A percentile compares a stretch with the other conserved stretches of the same genome.
Evolutionary conservation across 2,888 invertebrate genomes (phyloP).

Genomic region (Chloromyia formosa): DNA sequence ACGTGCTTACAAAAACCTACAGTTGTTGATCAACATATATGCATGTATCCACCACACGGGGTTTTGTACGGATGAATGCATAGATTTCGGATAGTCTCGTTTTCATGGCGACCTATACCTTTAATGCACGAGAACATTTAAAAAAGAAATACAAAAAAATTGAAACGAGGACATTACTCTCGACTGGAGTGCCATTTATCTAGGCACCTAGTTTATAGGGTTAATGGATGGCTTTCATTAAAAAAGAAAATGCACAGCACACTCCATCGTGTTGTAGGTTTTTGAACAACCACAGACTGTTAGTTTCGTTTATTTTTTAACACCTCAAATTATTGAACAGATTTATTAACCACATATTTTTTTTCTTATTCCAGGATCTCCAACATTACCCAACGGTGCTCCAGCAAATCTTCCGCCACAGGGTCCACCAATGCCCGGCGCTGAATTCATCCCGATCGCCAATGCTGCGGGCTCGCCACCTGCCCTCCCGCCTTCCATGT

Average conservation of each 20-base stretch:
- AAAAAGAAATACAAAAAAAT: conserved; percentile 17
- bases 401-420: conserved; percentile 27
- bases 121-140: conserved; percentile 37
- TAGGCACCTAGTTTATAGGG: conserved; percentile 32
- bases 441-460: conserved; percentile 31
- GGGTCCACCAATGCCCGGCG: conserved; percentile 16
- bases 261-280: neutral
- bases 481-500: conserved; percentile 54
- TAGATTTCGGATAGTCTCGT: conserved; percentile 2
- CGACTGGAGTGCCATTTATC: conserved; percentile 49
- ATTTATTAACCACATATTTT: neutral
- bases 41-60: neutral
- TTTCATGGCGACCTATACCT: conserved; percentile 27
- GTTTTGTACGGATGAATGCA: too few relatives aligned
- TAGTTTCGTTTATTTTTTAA: too few relatives aligned
- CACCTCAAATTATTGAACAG: neutral
- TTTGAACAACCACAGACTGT: too few relatives aligned
- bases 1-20: neutral
- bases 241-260: conserved; percentile 1
- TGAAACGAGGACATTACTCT: conserved; percentile 47
- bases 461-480: conserved; percentile 62
- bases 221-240: conserved; percentile 25
- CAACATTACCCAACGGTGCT: conserved; percentile 58
- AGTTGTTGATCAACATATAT: conserved; percentile 21
- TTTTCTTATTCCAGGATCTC: conserved; percentile 62